These are phyloP conservation scores for Microplitis deprimator DNA, from an alignment of 2,888 invertebrate species.

Conservation along the genomic window DNA sequence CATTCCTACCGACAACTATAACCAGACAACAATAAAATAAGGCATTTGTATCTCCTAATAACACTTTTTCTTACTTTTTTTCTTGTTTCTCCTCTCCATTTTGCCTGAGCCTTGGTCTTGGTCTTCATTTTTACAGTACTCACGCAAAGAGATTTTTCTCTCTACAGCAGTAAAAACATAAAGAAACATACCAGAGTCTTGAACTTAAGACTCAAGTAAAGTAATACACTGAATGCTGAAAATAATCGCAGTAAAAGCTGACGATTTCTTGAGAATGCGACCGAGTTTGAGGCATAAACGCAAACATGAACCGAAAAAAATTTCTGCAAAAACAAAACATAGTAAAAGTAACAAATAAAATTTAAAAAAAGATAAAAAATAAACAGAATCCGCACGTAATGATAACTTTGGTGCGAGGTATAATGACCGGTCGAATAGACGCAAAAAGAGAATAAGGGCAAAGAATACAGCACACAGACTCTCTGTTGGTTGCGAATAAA, in stretches of 20 bases:
- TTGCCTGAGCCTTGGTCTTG: not conserved
- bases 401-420: slow-evolving; percentile 63
- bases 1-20: slow-evolving; percentile 32
- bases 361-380: slow-evolving; percentile 33
- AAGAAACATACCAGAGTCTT: slow-evolving; percentile 23
- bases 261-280: not conserved
- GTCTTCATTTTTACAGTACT: slow-evolving; percentile 42
- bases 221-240: not conserved
- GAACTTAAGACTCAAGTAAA: slow-evolving; percentile 22
- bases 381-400: slow-evolving; percentile 61
- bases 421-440: slow-evolving; percentile 60
- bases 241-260: slow-evolving; percentile 4
- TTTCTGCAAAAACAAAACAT: slow-evolving; percentile 11
- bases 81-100: not conserved
- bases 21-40: slow-evolving; percentile 51
- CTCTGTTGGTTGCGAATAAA: slow-evolving; percentile 10
- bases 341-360: slow-evolving; percentile 28
- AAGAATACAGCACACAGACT: slow-evolving; percentile 25
- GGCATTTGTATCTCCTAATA: slow-evolving; percentile 68
- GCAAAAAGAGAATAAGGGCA: slow-evolving; percentile 39
- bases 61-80: slow-evolving; percentile 50
- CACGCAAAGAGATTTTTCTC: slow-evolving; percentile 37
- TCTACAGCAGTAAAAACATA: slow-evolving; percentile 10
- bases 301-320: slow-evolving; percentile 16
- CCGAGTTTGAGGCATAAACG: slow-evolving; percentile 27